A percentile compares a stretch with the other conserved stretches of the same genome.
phyloP scores from a whole-genome alignment of 2,113 vertebrate genomes.

The Brienomyrus brachyistius region DNA sequence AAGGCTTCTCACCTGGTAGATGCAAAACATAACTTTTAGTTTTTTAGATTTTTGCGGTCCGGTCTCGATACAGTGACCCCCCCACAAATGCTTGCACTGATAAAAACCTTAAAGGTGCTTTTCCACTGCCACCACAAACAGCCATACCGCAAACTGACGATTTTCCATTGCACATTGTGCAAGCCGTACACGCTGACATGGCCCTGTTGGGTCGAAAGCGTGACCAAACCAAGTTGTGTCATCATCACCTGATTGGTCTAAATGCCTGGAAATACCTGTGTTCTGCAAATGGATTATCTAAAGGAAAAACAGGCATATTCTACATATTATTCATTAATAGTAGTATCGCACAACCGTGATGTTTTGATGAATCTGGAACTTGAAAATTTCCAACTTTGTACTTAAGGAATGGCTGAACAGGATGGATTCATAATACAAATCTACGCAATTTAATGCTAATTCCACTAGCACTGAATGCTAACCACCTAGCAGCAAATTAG shows the following conservation, averaged over 20 bases:
- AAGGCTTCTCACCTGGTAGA: constrained; percentile 85
- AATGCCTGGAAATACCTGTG: neutral
- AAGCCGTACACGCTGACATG: neutral
- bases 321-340: neutral
- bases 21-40: neutral
- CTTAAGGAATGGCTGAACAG: neutral
- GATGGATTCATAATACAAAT: neutral
- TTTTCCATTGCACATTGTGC: neutral
- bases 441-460: neutral
- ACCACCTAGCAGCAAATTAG: neutral
- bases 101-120: neutral
- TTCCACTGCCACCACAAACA: neutral
- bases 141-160: neutral
- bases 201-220: neutral
- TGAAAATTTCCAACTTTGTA: neutral
- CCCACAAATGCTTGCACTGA: neutral
- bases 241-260: neutral
- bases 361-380: neutral
- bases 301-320: neutral
- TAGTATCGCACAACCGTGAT: neutral
- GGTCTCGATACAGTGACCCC: neutral
- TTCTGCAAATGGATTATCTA: neutral
- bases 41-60: neutral
- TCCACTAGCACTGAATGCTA: neutral
- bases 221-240: neutral